phyloP scores from a whole-genome alignment of 2,797 vertebrate species.

The Mormyrops attenuatus region DNA sequence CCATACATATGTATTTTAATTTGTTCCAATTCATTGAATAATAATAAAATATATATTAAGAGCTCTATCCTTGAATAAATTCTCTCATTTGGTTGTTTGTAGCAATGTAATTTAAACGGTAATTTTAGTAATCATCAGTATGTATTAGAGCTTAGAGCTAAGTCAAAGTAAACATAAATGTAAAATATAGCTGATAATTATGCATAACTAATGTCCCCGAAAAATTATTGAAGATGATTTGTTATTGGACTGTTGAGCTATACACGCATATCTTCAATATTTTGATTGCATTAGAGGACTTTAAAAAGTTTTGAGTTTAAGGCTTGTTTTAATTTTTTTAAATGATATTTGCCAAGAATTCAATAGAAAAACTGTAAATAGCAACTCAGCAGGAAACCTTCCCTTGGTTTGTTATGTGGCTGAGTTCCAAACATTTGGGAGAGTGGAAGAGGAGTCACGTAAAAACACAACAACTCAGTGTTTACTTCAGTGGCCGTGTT shows the following conservation, averaged over 20 bases:
- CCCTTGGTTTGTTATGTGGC: not conserved
- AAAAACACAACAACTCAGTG: not conserved
- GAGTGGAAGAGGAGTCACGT: not conserved
- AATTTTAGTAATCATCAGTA: not conserved
- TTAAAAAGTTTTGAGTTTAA: not conserved
- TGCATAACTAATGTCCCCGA: not conserved
- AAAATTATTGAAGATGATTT: not conserved
- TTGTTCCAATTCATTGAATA: conserved; percentile 4
- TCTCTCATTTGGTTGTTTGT: not conserved
- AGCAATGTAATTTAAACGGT: not conserved
- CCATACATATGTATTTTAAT: not conserved
- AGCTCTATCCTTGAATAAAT: not conserved
- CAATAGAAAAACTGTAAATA: not conserved
- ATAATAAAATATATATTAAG: conserved; percentile 5
- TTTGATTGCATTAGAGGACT: conserved; percentile 51
- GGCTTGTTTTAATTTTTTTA: conserved; percentile 20
- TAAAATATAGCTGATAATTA: conserved; percentile 2
- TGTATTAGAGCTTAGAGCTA: not conserved
- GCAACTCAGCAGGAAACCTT: not conserved
- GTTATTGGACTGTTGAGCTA: not conserved
- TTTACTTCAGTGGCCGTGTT: not conserved
- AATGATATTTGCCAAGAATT: not conserved
- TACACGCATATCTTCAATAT: not conserved
- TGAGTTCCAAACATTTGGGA: not conserved
- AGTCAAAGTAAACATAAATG: conserved; percentile 4